Base-by-base conservation (phyloP, 2,797 vertebrate species). In the Acanthopagrus latus region DNA sequence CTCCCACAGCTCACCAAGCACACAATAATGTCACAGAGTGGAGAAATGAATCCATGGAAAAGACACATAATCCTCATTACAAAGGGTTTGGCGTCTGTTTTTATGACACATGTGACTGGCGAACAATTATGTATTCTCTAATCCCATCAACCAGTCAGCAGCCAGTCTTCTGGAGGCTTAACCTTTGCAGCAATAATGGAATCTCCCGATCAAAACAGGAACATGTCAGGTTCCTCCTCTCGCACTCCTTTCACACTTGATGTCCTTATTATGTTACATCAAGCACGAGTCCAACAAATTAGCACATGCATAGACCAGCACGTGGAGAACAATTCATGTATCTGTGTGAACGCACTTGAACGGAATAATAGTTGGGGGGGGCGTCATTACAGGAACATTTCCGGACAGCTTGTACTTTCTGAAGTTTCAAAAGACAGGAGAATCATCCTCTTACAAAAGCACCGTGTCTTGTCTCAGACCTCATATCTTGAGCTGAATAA, bases 11-110 rank as follows among this genome's bases (percentile, higher is more conserved):
- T 56, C 82, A 76, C 77, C 74, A 76, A 74, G 71, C 74, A 59
- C 84, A 89, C 78, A 84, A 78, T 89, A 89, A 89, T 91, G 91
- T 91, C 87, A 89, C 82, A 51, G 80, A 89, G 81, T 47, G 88
- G 87, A 93, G 90, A 86, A 93, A 94, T 93, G 82, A 93, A 94
- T 88, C 80, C 92, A 94, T 94, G 93, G 93, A 95, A 95, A 94
- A 95, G 89, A 91, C 90, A 86, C 90, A 94, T 93, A 93, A 91
- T 88, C 86, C 89, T 92, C 88, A 92, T 95, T 93, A 95, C 89
- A 93, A 92, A 91, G 89, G 82, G 78, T 82, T 92, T 92, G 90
- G 92, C 88, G 20, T 86, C 77, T 80, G 75, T 74, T 86, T 89
- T 91, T 91, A 93, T 93, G 92, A 93, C 92, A 94, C 91, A 93